Evolutionary conservation across 2,113 vertebrate species (phyloP).

Genomic region (Bubo bubo): DNA sequence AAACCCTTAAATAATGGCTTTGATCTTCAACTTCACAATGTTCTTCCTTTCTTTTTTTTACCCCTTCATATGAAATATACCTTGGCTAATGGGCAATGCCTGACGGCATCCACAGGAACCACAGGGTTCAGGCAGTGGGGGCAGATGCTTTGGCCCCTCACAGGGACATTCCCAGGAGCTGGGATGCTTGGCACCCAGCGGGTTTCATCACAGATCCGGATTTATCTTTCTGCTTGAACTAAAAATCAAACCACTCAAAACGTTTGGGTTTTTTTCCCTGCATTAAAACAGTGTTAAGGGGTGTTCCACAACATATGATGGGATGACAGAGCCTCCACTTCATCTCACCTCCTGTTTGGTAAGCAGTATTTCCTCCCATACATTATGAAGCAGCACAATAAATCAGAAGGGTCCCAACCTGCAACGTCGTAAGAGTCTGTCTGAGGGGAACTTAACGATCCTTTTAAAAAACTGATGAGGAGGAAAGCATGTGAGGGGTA

Average conservation of each 20-base stretch:
- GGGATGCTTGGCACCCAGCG: accelerated
- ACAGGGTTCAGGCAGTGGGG: not conserved
- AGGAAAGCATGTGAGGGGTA: not conserved
- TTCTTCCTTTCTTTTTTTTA: not conserved
- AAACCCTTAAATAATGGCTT: not conserved
- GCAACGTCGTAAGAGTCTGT: not conserved
- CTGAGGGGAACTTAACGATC: not conserved
- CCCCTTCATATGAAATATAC: not conserved
- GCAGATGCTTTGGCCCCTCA: accelerated
- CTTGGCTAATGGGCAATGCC: not conserved
- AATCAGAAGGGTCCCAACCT: not conserved
- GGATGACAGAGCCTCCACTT: not conserved
- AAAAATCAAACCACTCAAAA: not conserved
- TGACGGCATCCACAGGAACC: accelerated
- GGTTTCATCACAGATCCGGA: not conserved
- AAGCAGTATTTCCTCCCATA: not conserved
- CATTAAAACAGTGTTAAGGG: not conserved
- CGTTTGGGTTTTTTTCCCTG: not conserved
- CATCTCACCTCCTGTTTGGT: not conserved
- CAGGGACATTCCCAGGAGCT: not conserved
- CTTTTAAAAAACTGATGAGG: not conserved
- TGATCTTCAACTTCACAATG: not conserved
- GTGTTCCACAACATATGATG: not conserved
- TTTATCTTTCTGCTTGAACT: not conserved
- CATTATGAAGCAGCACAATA: not conserved